phyloP scores from a whole-genome alignment of 2,888 invertebrate genomes.

The Tenodera sinensis region DNA sequence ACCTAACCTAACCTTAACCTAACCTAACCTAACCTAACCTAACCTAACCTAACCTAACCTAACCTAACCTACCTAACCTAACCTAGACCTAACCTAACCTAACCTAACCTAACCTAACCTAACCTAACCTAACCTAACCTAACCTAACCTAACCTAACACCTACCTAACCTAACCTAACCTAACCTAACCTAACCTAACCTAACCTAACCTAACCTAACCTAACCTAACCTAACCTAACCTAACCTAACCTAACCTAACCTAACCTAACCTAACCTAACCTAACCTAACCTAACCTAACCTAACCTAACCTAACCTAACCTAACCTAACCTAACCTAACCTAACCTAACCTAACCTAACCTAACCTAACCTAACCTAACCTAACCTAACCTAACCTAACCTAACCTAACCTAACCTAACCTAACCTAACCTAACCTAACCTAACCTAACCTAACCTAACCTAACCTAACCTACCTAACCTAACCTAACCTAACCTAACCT shows the following conservation, averaged over 20 bases:
- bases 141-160: slow-evolving; percentile 20
- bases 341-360: slow-evolving; percentile 1
- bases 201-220: not conserved
- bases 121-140: slow-evolving; percentile 28
- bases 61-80: slow-evolving; percentile 22
- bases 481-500: not conserved
- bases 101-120: slow-evolving; percentile 8
- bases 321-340: not conserved
- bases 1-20: slow-evolving; percentile 22
- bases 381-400: too few relatives aligned
- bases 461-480: slow-evolving; percentile 12
- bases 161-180: slow-evolving; percentile 18
- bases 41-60: too few relatives aligned
- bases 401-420: slow-evolving; percentile 33
- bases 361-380: not conserved
- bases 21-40: slow-evolving; percentile 25
- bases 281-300: slow-evolving; percentile 23
- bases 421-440: not conserved
- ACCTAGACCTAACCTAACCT: slow-evolving; percentile 29
- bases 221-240: slow-evolving; percentile 14
- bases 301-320: slow-evolving; percentile 25
- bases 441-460: slow-evolving; percentile 17
- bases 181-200: not conserved
- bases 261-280: slow-evolving; percentile 20
- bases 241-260: slow-evolving; percentile 17